These are phyloP conservation scores for Gopherus flavomarginatus DNA, from an alignment of 2,113 vertebrate species.

Conservation along the genomic window DNA sequence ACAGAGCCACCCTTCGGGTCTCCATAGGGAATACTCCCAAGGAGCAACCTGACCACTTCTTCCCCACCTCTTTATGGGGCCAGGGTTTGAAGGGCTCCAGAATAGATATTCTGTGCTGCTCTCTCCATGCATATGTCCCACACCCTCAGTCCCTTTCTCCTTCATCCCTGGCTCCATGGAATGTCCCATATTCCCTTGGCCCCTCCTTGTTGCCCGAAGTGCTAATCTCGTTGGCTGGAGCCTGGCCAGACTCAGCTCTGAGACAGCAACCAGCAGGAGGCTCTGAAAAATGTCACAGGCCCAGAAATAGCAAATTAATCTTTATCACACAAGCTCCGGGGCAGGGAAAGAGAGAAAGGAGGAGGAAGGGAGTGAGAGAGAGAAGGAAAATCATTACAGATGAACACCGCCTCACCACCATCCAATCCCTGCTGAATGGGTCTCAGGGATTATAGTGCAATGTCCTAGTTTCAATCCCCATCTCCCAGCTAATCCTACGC, in stretches of 20 bases:
- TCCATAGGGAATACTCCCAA: not conserved
- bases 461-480: slow-evolving; percentile 73
- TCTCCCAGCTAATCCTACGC: slow-evolving; percentile 64
- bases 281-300: slow-evolving; percentile 78
- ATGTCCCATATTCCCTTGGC: slow-evolving; percentile 51
- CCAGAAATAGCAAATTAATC: slow-evolving; percentile 81
- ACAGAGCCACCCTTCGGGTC: not conserved
- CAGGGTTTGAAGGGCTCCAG: not conserved
- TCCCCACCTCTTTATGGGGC: not conserved
- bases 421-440: slow-evolving; percentile 61
- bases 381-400: slow-evolving; percentile 64
- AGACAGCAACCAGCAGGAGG: slow-evolving; percentile 72
- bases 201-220: slow-evolving; percentile 41
- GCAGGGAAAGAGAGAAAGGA: slow-evolving; percentile 59
- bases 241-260: slow-evolving; percentile 67
- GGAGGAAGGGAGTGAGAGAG: not conserved
- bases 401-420: slow-evolving; percentile 58
- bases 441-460: slow-evolving; percentile 68
- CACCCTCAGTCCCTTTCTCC: not conserved
- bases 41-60: not conserved
- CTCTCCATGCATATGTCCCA: rapidly evolving
- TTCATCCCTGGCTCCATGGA: slow-evolving; percentile 34
- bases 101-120: not conserved
- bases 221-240: slow-evolving; percentile 62
- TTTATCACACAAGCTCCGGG: slow-evolving; percentile 70